Conservation (phyloP, 1,140 invertebrate genomes). For the Sycobia sp. region DNA sequence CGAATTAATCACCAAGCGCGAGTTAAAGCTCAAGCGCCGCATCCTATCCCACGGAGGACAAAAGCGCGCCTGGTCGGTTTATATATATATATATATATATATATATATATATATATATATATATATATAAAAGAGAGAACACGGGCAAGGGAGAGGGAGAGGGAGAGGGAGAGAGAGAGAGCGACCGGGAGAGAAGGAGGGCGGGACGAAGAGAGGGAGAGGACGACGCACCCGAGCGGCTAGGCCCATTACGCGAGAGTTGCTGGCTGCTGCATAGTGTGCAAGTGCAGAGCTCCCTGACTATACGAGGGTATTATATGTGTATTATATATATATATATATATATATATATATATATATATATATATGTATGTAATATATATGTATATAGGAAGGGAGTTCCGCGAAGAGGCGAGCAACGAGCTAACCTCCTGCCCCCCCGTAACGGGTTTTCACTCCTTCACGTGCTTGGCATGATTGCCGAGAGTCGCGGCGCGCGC, state of each 20-base stretch:
- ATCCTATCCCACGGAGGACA: no score
- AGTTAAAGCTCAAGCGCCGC: no score
- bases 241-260: constrained; percentile 12
- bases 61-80: no score
- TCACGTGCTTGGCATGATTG: constrained; percentile 21
- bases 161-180: neutral
- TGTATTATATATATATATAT: no score
- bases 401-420: constrained; percentile 12
- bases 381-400: no score
- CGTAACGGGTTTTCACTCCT: constrained; percentile 30
- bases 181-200: neutral
- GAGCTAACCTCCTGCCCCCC: no score
- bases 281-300: constrained; percentile 8
- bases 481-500: neutral
- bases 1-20: no score
- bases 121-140: neutral
- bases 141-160: neutral
- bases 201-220: neutral
- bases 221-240: constrained; percentile 6
- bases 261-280: no score
- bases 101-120: no score
- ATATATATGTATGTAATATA: no score
- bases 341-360: no score
- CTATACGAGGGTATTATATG: neutral
- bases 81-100: no score